phyloP scores from a whole-genome alignment of 2,797 vertebrate genomes.

The Amblyopsis hoosieri region DNA sequence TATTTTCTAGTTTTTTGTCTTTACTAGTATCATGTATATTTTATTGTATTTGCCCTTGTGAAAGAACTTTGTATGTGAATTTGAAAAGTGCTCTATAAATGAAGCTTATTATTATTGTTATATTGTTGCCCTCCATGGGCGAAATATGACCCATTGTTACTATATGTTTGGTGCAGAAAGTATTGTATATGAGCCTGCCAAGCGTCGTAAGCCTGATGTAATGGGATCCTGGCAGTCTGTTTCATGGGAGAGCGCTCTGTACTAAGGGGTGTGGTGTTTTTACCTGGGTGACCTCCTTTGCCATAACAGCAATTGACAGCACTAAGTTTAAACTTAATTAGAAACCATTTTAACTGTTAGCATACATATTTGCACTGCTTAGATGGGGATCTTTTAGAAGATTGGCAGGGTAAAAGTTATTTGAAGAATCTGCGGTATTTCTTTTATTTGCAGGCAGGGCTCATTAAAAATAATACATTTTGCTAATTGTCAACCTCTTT shows the following conservation, averaged over 20 bases:
- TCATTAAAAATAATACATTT: too few species aligned
- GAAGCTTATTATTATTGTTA: constrained; percentile 21
- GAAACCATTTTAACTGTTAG: neutral
- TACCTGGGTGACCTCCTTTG: constrained; percentile 14
- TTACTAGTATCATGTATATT: too few species aligned
- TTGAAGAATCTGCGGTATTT: constrained; percentile 3
- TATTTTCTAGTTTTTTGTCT: too few species aligned
- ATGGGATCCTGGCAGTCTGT: constrained; percentile 1
- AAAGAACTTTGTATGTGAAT: too few species aligned
- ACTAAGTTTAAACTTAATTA: neutral
- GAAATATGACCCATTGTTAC: constrained; percentile 36
- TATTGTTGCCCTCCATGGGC: constrained; percentile 43
- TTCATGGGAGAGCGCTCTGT: neutral
- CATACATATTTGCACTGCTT: constrained; percentile 1
- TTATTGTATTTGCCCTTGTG: too few species aligned
- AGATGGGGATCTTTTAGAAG: neutral
- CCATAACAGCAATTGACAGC: constrained; percentile 6
- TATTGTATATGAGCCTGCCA: constrained; percentile 38
- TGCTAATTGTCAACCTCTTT: constrained; percentile 2
- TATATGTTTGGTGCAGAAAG: constrained; percentile 20
- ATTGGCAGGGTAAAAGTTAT: neutral
- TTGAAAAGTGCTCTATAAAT: too few species aligned
- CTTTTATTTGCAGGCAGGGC: neutral
- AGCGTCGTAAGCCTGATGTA: constrained; percentile 27
- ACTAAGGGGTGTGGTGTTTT: constrained; percentile 23